phyloP scores from a whole-genome alignment of 2,888 invertebrate genomes.

The Belgica antarctica region DNA sequence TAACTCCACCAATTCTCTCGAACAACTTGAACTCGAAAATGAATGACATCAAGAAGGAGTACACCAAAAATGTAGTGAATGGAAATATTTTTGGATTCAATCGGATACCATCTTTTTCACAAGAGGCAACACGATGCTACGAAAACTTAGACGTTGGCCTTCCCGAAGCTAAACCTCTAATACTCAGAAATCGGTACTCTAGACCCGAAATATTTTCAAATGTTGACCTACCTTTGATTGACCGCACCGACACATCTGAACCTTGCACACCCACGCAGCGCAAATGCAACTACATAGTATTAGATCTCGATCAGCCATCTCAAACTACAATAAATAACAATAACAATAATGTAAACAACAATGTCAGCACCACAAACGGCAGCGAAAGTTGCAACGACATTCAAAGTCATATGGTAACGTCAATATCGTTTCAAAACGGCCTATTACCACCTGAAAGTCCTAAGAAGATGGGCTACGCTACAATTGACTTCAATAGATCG shows the following conservation, averaged over 20 bases:
- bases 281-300: conserved; percentile 53
- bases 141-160: conserved; percentile 47
- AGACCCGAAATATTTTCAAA: conserved; percentile 47
- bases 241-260: conserved; percentile 46
- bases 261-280: conserved; percentile 46
- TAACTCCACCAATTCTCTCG: conserved; percentile 29
- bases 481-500: conserved; percentile 92
- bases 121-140: conserved; percentile 46
- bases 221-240: conserved; percentile 45
- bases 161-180: conserved; percentile 45
- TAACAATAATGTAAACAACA: conserved; percentile 42
- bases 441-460: conserved; percentile 58
- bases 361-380: background rate
- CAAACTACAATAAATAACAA: conserved; percentile 38
- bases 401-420: conserved; percentile 26
- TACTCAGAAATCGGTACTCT: conserved; percentile 45
- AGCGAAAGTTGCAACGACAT: conserved; percentile 20
- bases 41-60: conserved; percentile 39
- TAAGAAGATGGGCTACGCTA: conserved; percentile 71
- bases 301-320: conserved; percentile 53
- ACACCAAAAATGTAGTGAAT: conserved; percentile 33
- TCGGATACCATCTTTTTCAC: conserved; percentile 34
- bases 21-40: conserved; percentile 41
- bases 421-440: conserved; percentile 47
- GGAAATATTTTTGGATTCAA: conserved; percentile 34